Evolutionary conservation across 1,140 invertebrate genomes (phyloP).

Genomic region (Drosophila sproati): DNA sequence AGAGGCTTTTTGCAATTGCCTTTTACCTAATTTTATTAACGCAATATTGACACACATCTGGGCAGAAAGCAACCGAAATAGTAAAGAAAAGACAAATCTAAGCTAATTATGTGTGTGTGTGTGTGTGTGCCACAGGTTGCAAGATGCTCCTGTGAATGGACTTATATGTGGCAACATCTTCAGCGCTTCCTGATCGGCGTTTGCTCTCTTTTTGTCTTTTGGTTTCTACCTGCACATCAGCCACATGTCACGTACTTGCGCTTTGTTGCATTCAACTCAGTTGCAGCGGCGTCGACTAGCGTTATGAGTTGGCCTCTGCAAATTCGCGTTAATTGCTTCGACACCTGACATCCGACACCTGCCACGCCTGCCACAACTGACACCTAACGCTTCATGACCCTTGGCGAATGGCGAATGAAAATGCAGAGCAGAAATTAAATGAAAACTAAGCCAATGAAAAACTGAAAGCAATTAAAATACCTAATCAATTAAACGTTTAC

Average conservation of each 20-base stretch:
- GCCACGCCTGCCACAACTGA: conserved; percentile 12
- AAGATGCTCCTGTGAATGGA: neutral
- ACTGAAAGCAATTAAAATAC: neutral
- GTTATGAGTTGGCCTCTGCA: conserved; percentile 33
- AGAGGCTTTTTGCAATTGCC: conserved; percentile 65
- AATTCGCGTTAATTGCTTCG: conserved; percentile 23
- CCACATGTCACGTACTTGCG: conserved; percentile 32
- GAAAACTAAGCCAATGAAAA: neutral
- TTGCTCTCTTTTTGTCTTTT: conserved; percentile 41
- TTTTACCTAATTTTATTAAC: conserved; percentile 82
- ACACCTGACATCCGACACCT: conserved; percentile 6
- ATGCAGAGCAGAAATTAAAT: neutral
- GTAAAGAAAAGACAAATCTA: conserved; percentile 60
- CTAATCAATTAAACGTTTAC: too few species aligned
- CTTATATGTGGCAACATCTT: conserved; percentile 27
- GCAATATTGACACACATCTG: conserved; percentile 79
- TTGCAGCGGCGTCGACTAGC: conserved; percentile 16
- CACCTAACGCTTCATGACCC: conserved; percentile 15
- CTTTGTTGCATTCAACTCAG: conserved; percentile 41
- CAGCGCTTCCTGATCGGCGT: conserved; percentile 47
- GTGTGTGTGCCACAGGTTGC: neutral
- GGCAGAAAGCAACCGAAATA: conserved; percentile 8
- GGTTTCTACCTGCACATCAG: conserved; percentile 11
- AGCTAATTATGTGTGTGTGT: conserved; percentile 69
- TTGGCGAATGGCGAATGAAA: neutral